Conservation (phyloP, 2,888 invertebrate genomes). For the Dascillus cervinus region DNA sequence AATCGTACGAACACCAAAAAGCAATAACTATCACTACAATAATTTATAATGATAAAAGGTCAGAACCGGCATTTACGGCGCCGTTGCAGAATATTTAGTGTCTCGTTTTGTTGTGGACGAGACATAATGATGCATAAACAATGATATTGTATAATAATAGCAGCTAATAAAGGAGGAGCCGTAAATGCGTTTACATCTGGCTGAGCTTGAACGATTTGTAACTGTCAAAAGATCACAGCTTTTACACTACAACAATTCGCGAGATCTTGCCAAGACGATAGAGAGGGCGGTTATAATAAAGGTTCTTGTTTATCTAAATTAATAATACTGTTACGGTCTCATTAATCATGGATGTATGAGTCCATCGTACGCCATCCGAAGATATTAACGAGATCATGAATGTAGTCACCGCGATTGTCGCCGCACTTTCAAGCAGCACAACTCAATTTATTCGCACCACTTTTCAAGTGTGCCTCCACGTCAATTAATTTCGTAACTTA, state of each 20-base stretch:
- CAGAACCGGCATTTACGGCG: conserved; percentile 4
- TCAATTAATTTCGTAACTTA: background rate
- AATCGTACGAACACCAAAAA: conserved; percentile 26
- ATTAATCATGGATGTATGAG: conserved; percentile 24
- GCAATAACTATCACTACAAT: conserved; percentile 25
- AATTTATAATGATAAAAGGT: conserved; percentile 16
- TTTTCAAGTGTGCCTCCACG: conserved; percentile 8
- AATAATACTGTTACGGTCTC: conserved; percentile 29
- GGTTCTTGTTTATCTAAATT: conserved; percentile 24
- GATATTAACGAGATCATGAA: no score
- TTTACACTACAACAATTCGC: conserved; percentile 26
- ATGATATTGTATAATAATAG: conserved; percentile 14
- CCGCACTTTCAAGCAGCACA: conserved; percentile 4
- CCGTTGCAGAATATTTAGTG: conserved; percentile 3
- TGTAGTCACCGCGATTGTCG: conserved; percentile 12
- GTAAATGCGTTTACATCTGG: conserved; percentile 24
- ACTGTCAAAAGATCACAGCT: conserved; percentile 29
- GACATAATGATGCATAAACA: conserved; percentile 22
- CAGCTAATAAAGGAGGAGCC: conserved; percentile 17
- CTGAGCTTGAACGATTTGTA: conserved; percentile 25
- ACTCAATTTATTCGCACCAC: no score
- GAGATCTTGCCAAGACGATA: conserved; percentile 22
- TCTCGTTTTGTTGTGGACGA: conserved; percentile 8
- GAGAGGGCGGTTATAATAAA: conserved; percentile 20
- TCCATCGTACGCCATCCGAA: no score